Percentiles rank a stretch among this genome's conserved stretches.
Conservation (phyloP, 2,797 vertebrate genomes). For the Selene dorsalis region DNA sequence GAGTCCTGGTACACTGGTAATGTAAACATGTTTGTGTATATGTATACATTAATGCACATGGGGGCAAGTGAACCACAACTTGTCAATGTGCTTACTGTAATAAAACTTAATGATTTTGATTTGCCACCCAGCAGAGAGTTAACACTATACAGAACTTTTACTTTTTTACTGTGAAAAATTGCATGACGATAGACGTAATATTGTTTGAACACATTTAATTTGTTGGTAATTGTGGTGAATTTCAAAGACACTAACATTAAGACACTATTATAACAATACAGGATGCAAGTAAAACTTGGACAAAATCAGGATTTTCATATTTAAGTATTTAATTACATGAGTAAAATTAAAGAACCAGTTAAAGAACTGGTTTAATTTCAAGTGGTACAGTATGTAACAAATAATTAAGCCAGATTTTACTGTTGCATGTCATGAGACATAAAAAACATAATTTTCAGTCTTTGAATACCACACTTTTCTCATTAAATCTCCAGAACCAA, state of each 20-base stretch:
- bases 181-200: no score
- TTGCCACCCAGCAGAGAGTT: neutral
- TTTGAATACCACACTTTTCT: neutral
- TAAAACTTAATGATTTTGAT: neutral
- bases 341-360: neutral
- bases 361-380: neutral
- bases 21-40: slow-evolving; percentile 1
- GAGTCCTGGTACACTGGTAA: slow-evolving; percentile 73
- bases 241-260: no score
- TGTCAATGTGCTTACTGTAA: neutral
- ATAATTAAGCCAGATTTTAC: neutral
- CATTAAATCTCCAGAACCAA: slow-evolving; percentile 42
- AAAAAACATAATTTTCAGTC: neutral
- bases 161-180: neutral
- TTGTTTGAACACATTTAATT: neutral
- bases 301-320: no score
- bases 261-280: no score
- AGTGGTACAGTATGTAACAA: neutral
- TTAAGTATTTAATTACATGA: no score
- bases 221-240: no score
- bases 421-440: neutral
- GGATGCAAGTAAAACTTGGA: no score
- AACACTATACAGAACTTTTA: neutral
- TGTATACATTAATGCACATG: slow-evolving; percentile 1
- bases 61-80: neutral